Percentiles rank a stretch among this genome's conserved stretches.
phyloP scores from a whole-genome alignment of 2,888 invertebrate species.

The Megaustenia siamemsis region DNA sequence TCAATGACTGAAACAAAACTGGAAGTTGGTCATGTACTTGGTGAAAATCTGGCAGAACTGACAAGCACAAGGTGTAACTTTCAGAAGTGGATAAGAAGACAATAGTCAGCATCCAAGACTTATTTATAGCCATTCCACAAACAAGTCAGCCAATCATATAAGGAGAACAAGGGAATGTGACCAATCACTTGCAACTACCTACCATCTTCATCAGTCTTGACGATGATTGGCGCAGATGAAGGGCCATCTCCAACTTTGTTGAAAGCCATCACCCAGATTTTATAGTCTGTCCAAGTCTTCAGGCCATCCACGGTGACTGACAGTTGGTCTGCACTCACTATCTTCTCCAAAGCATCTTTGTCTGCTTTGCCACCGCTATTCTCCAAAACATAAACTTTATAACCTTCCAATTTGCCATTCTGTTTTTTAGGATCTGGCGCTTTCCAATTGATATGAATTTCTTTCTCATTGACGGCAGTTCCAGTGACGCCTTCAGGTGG shows the following conservation, averaged over 20 bases:
- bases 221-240: constrained; percentile 93
- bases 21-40: background rate
- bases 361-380: constrained; percentile 79
- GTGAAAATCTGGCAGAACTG: constrained; percentile 10
- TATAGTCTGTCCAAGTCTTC: constrained; percentile 96
- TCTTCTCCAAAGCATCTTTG: constrained; percentile 83
- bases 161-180: constrained; percentile 30
- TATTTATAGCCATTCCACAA: constrained; percentile 52
- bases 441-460: constrained; percentile 93
- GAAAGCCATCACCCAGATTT: constrained; percentile 97
- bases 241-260: constrained; percentile 97
- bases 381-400: constrained; percentile 78
- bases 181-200: constrained; percentile 82
- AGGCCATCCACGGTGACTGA: constrained; percentile 90
- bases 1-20: background rate
- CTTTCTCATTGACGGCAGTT: constrained; percentile 91
- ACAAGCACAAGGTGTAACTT: constrained; percentile 23
- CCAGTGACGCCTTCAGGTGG: constrained; percentile 96
- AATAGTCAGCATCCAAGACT: constrained; percentile 50
- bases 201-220: constrained; percentile 99
- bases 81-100: constrained; percentile 21
- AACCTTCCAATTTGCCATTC: constrained; percentile 85
- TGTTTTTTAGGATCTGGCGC: constrained; percentile 94
- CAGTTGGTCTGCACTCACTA: constrained; percentile 72
- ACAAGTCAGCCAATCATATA: constrained; percentile 46